Evolutionary conservation across 2,797 vertebrate species (phyloP).

Genomic region (Luscinia megarhynchos): DNA sequence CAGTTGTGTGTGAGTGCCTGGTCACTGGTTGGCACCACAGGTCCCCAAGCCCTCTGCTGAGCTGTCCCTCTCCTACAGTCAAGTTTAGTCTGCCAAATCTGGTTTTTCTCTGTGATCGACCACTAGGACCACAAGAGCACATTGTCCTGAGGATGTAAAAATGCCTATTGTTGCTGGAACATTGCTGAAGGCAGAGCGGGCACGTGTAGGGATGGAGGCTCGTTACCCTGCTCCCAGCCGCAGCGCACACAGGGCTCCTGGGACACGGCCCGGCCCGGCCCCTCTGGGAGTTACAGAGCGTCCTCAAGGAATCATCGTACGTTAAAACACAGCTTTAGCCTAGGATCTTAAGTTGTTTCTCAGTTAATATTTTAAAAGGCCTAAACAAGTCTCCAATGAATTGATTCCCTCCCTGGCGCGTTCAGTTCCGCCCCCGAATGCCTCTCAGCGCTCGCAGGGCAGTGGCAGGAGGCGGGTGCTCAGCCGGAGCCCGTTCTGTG

Average conservation of each 20-base stretch:
- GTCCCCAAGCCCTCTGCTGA: background rate
- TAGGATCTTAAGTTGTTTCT: no score
- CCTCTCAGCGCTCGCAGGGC: no score
- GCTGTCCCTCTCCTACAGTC: background rate
- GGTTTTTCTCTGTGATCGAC: background rate
- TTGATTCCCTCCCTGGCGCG: no score
- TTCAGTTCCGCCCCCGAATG: no score
- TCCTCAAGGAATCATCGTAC: no score
- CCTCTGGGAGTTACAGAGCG: no score
- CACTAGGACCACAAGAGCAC: background rate
- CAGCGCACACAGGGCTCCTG: no score
- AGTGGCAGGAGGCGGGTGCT: no score
- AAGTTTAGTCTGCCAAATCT: background rate
- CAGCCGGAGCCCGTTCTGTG: background rate
- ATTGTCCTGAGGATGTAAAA: background rate
- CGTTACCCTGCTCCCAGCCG: background rate
- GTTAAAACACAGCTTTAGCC: no score
- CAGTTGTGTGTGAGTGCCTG: fast-evolving
- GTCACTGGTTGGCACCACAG: background rate
- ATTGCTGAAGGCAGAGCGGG: background rate
- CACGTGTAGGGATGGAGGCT: background rate
- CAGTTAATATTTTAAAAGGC: no score
- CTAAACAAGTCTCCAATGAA: no score
- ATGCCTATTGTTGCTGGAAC: background rate
- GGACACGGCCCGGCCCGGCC: no score